Percentiles rank a stretch among this genome's conserved stretches.
These are phyloP conservation scores for Unio pictorum DNA, from an alignment of 2,888 invertebrate species.

Conservation along the genomic window DNA sequence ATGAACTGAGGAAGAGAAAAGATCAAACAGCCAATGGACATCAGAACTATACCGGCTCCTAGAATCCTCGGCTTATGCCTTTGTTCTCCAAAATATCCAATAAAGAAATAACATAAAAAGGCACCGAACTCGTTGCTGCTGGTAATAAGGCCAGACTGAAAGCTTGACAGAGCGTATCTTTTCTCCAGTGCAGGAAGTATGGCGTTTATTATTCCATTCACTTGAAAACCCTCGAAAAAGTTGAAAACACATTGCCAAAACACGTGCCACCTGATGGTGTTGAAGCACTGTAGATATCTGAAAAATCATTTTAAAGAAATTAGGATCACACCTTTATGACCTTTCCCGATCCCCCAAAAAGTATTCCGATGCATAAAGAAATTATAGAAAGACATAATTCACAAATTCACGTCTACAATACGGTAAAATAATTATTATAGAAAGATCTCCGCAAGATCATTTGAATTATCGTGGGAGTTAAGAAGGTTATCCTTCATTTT, in stretches of 20 bases:
- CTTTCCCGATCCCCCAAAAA: no score
- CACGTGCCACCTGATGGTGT: slow-evolving; percentile 40
- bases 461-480: no score
- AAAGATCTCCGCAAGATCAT: no score
- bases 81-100: slow-evolving; percentile 43
- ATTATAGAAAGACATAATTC: no score
- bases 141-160: slow-evolving; percentile 40
- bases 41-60: slow-evolving; percentile 36
- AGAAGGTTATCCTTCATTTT: no score
- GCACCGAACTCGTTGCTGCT: slow-evolving; percentile 49
- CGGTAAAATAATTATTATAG: no score
- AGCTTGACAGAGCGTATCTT: slow-evolving; percentile 40
- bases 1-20: slow-evolving; percentile 49
- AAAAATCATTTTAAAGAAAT: slow-evolving; percentile 5
- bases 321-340: no score
- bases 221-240: slow-evolving; percentile 47
- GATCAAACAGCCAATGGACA: slow-evolving; percentile 45
- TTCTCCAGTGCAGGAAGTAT: slow-evolving; percentile 47
- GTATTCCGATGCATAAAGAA: no score
- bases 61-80: slow-evolving; percentile 48
- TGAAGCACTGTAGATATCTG: slow-evolving; percentile 43
- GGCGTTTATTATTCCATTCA: slow-evolving; percentile 52
- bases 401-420: no score
- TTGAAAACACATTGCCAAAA: slow-evolving; percentile 44
- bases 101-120: slow-evolving; percentile 28